A percentile compares a stretch with the other conserved stretches of the same genome.
These are phyloP conservation scores for Melieria crassipennis DNA, from an alignment of 2,888 invertebrate genomes.

Conservation along the genomic window DNA sequence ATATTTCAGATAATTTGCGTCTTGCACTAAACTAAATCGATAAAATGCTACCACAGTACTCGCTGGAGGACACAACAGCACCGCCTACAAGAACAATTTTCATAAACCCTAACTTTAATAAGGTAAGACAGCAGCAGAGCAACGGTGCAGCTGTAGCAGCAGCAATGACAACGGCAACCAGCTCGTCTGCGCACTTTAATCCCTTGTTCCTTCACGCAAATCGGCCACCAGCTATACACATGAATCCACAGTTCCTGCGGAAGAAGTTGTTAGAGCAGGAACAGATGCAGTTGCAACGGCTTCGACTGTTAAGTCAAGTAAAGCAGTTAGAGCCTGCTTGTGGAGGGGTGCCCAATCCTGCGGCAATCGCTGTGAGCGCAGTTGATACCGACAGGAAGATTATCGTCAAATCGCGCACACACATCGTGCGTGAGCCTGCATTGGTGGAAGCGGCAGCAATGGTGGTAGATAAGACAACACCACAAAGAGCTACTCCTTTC, in stretches of 20 bases:
- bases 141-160: slow-evolving; percentile 29
- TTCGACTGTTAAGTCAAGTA: too few relatives aligned
- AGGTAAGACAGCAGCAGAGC: slow-evolving; percentile 26
- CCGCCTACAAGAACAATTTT: slow-evolving; percentile 53
- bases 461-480: not conserved
- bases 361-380: too few relatives aligned
- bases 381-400: slow-evolving; percentile 47
- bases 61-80: slow-evolving; percentile 42
- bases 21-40: not conserved
- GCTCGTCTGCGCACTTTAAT: slow-evolving; percentile 47
- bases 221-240: slow-evolving; percentile 55
- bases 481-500: slow-evolving; percentile 43
- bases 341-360: too few relatives aligned
- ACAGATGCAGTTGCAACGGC: slow-evolving; percentile 19
- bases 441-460: slow-evolving; percentile 13
- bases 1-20: too few relatives aligned
- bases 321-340: too few relatives aligned
- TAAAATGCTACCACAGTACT: slow-evolving; percentile 8
- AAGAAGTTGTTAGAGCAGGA: slow-evolving; percentile 60
- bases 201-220: slow-evolving; percentile 46
- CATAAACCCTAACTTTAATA: slow-evolving; percentile 63
- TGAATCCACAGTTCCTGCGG: slow-evolving; percentile 62
- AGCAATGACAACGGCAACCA: slow-evolving; percentile 23
- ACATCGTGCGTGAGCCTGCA: slow-evolving; percentile 57
- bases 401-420: slow-evolving; percentile 61